Percentiles rank a stretch among this genome's conserved stretches.
phyloP scores from a whole-genome alignment of 1,140 invertebrate species.

The Chlorops oryzae region DNA sequence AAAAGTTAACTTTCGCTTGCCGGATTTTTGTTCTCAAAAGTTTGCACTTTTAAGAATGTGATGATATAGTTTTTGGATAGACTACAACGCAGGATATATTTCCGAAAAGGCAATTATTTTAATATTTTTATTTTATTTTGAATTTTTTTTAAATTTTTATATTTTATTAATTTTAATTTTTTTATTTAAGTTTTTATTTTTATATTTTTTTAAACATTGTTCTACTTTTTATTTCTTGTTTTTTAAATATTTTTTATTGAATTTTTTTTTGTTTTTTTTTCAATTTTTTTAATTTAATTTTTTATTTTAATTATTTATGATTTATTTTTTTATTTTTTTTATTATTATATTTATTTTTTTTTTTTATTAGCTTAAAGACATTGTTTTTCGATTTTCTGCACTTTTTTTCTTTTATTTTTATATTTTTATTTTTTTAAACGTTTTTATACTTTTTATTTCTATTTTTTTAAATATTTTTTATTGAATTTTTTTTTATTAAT shows the following conservation, averaged over 20 bases:
- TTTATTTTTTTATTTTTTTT: slow-evolving; percentile 1
- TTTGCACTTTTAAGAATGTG: too few species aligned
- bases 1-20: too few species aligned
- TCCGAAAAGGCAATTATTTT: too few species aligned
- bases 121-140: too few species aligned
- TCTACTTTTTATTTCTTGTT: too few species aligned
- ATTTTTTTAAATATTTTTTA: background rate
- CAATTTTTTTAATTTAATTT: background rate
- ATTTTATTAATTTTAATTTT: background rate
- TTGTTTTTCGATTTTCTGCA: slow-evolving; percentile 12
- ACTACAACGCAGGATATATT: too few species aligned
- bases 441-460: background rate
- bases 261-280: background rate
- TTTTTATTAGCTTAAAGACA: slow-evolving; percentile 10
- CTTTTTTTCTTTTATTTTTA: slow-evolving; percentile 5
- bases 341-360: background rate
- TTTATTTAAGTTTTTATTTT: background rate
- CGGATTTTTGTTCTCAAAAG: too few species aligned
- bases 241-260: background rate
- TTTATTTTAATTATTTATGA: background rate
- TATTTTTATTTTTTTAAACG: background rate
- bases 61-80: too few species aligned
- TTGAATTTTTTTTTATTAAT: background rate
- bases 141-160: too few species aligned
- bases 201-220: background rate